These are phyloP conservation scores for Ovibos moschatus DNA, from an alignment of 2,113 vertebrate genomes.

Conservation along the genomic window DNA sequence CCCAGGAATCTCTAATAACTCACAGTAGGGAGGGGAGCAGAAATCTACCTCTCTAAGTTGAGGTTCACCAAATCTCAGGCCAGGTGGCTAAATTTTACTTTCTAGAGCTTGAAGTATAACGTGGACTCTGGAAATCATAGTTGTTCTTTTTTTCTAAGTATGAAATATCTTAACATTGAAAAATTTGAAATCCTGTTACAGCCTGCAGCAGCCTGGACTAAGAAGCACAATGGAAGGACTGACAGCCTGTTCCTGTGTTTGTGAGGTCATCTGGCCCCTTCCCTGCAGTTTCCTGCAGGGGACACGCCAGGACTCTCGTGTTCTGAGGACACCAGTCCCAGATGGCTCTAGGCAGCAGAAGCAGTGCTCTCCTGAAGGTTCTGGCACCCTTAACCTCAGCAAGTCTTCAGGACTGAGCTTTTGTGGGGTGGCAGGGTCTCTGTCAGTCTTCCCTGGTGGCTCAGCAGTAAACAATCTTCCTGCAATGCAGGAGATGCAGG, in stretches of 20 bases:
- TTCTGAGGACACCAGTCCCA: not conserved
- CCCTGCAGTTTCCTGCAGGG: not conserved
- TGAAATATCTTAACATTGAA: not conserved
- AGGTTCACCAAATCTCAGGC: not conserved
- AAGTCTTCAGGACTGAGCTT: not conserved
- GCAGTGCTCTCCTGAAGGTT: not conserved
- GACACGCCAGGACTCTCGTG: not conserved
- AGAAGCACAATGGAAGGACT: not conserved
- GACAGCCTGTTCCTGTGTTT: too few species aligned
- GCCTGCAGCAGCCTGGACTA: not conserved
- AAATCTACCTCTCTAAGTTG: not conserved
- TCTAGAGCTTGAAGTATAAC: not conserved
- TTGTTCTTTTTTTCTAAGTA: not conserved
- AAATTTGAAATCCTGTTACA: not conserved
- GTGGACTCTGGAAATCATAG: not conserved
- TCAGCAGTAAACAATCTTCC: not conserved
- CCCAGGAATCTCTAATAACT: not conserved
- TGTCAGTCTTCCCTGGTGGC: not conserved
- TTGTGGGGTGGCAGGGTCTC: not conserved
- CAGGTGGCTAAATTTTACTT: not conserved
- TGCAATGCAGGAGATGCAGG: not conserved
- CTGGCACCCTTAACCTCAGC: not conserved
- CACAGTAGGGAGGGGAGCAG: not conserved
- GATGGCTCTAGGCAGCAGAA: not conserved
- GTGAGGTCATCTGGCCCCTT: not conserved